A percentile compares a stretch with the other conserved stretches of the same genome.
These are phyloP conservation scores for Bombus balteatus DNA, from an alignment of 1,140 invertebrate species.

Conservation along the genomic window DNA sequence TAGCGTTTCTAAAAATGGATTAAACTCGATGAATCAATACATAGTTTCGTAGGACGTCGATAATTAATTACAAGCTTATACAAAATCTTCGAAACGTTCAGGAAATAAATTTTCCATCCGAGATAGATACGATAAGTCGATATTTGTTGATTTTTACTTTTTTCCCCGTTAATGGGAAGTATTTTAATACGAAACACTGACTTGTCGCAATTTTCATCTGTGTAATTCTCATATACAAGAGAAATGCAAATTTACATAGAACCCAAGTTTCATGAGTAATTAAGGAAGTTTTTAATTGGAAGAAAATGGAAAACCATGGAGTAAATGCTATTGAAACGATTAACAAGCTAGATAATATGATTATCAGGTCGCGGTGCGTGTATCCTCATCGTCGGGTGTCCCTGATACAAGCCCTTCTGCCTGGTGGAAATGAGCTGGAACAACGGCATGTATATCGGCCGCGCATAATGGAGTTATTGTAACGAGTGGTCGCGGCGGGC, in stretches of 20 bases:
- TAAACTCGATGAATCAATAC: slow-evolving; percentile 31
- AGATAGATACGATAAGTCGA: neutral
- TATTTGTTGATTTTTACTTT: neutral
- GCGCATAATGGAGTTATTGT: slow-evolving; percentile 65
- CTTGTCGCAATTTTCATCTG: too few relatives aligned
- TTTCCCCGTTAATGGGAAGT: neutral
- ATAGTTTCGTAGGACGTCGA: neutral
- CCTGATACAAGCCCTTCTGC: slow-evolving; percentile 36
- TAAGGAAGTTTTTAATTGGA: neutral
- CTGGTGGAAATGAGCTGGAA: slow-evolving; percentile 52
- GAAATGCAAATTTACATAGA: neutral
- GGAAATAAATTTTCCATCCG: neutral
- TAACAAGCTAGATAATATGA: neutral
- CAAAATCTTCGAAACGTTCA: neutral
- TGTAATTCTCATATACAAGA: neutral
- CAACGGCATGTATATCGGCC: slow-evolving; percentile 56
- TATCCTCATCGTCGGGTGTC: slow-evolving; percentile 45
- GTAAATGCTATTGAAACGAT: slow-evolving; percentile 12
- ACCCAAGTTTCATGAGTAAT: neutral
- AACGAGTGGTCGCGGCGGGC: slow-evolving; percentile 53
- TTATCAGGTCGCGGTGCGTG: slow-evolving; percentile 24
- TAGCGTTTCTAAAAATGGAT: slow-evolving; percentile 61
- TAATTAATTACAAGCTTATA: neutral
- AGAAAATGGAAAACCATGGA: neutral
- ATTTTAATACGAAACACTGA: neutral